A percentile compares a stretch with the other conserved stretches of the same genome.
These are phyloP conservation scores for Esperia sulphurella DNA, from an alignment of 2,888 invertebrate species.

Conservation along the genomic window DNA sequence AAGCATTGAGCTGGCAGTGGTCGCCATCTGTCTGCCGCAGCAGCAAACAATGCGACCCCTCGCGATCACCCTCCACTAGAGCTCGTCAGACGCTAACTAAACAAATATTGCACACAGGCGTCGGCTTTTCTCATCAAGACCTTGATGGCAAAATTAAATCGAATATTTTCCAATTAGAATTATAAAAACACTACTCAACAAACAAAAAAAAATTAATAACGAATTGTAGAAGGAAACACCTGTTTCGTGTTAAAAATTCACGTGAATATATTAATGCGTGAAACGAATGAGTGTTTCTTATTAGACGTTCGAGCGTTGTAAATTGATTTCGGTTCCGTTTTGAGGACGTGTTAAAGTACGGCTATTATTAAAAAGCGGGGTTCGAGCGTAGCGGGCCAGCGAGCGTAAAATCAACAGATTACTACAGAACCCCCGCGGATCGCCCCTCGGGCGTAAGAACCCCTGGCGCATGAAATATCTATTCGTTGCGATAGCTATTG, in stretches of 20 bases:
- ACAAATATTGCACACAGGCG: conserved; percentile 61
- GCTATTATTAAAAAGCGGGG: conserved; percentile 69
- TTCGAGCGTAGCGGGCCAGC: conserved; percentile 47
- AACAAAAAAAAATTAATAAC: conserved; percentile 13
- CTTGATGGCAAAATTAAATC: conserved; percentile 6
- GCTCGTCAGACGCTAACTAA: conserved; percentile 69
- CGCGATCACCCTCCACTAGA: conserved; percentile 57
- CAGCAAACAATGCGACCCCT: conserved; percentile 67
- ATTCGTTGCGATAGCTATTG: conserved; percentile 71
- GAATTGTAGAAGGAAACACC: conserved; percentile 17
- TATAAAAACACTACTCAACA: conserved; percentile 2
- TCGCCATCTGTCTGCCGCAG: conserved; percentile 72
- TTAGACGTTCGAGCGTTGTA: conserved; percentile 28
- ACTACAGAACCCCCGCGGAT: conserved; percentile 56
- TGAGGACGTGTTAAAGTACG: conserved; percentile 65
- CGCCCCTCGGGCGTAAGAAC: conserved; percentile 44
- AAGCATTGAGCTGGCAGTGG: conserved; percentile 51
- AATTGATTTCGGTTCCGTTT: conserved; percentile 49
- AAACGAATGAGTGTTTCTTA: conserved; percentile 46
- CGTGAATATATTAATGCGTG: conserved; percentile 36
- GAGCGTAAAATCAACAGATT: conserved; percentile 79
- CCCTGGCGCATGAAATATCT: conserved; percentile 62
- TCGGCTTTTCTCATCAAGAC: conserved; percentile 26
- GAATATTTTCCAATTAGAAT: neutral
- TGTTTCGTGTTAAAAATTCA: conserved; percentile 23